Evolutionary conservation across 2,113 vertebrate genomes (phyloP), one percentile per base, ranked within the genome.

Genomic region (Cyanocitta stelleri): DNA sequence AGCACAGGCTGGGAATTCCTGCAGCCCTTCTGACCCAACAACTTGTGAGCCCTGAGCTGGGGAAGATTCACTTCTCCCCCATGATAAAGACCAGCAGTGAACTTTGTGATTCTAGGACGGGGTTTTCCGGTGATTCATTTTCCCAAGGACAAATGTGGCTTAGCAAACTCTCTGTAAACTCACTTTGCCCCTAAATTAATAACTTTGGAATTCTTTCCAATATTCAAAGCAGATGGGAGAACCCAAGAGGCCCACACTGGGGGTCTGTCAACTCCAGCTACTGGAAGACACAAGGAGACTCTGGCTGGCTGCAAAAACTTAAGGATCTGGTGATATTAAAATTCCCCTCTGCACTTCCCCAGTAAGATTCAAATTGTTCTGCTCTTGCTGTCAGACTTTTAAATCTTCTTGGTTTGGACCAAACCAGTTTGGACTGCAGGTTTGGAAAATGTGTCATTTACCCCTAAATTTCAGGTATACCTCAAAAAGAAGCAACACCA

Each of bases 71-170:
- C 33, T 7, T 63, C 58, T 35, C 18, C 21, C 51, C 23, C 2
- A 0, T 1, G 8, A 56, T 1, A 19, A 63, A 73, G 54, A 63
- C 13, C 71, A 83, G 30, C 44, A 35, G 12, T 13, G 54, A 86
- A 48, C 52, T 94, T 8, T 3, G 32, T 17, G 29, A n/a, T 29
- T 52, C 24, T 4, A 83, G 41, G 43, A 48, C 32, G 43, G 23
- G 5, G 13, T 19, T 51, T 14, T 87, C 55, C 51, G 0, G 1
- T 0, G 0, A 44, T 10, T 24, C 16, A 26, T 64, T 68, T 63
- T 68, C 44, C 37, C 72, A 64, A 55, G 30, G 48, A 88, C 3
- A 10, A 39, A 56, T 3, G 30, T 2, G 13, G 35, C 39, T 76
- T 55, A 68, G 44, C 41, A 71, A 68, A 58, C 19, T 48, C 66